phyloP scores from a whole-genome alignment of 2,888 invertebrate species.

The Lasioglossum zephyrum region DNA sequence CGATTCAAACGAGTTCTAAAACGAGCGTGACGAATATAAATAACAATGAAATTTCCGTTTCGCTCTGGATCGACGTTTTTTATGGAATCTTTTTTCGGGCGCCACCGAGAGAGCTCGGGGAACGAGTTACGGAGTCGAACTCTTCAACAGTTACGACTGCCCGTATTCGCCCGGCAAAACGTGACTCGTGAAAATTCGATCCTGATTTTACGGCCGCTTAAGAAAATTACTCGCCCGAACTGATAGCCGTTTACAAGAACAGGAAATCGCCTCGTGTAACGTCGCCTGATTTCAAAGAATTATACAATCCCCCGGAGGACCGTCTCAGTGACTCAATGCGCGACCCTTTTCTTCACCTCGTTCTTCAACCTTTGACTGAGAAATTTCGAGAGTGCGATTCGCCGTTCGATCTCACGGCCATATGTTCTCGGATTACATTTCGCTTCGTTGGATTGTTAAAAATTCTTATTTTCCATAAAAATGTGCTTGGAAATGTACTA shows the following conservation, averaged over 20 bases:
- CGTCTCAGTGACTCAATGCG: neutral
- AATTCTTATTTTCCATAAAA: too few relatives aligned
- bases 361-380: neutral
- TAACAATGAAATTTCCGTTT: constrained; percentile 38
- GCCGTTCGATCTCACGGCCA: neutral
- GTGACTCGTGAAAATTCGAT: constrained; percentile 18
- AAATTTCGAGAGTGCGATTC: neutral
- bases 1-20: constrained; percentile 10
- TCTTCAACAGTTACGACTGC: neutral
- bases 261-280: neutral
- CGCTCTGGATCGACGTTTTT: neutral
- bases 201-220: constrained; percentile 26
- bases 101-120: neutral
- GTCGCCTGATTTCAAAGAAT: constrained; percentile 3
- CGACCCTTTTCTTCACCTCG: neutral
- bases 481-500: too few relatives aligned
- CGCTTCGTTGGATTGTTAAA: neutral
- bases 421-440: neutral
- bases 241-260: constrained; percentile 10
- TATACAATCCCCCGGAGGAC: neutral
- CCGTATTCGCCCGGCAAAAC: constrained; percentile 13
- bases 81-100: constrained; percentile 8
- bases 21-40: constrained; percentile 35
- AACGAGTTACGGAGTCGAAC: constrained; percentile 9
- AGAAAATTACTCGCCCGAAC: constrained; percentile 22